Evolutionary conservation across 2,113 vertebrate species (phyloP).

Genomic region (Austrofundulus limnaeus): DNA sequence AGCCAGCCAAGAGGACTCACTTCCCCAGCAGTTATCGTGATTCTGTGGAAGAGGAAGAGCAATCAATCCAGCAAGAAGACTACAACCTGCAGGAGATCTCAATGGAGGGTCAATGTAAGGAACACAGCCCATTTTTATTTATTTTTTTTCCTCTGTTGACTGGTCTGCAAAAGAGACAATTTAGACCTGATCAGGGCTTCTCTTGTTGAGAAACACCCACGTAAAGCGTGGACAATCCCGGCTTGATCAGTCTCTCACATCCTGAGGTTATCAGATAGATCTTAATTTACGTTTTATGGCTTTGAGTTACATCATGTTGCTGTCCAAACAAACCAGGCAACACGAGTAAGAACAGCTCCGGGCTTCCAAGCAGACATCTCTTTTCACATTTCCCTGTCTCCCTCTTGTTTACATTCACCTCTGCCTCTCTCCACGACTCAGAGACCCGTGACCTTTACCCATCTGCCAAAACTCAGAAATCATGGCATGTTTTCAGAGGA

Average conservation of each 20-base stretch:
- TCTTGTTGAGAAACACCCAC: slow-evolving; percentile 16
- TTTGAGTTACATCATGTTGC: slow-evolving; percentile 42
- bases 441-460: slow-evolving; percentile 43
- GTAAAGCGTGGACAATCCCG: slow-evolving; percentile 28
- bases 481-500: slow-evolving; percentile 35
- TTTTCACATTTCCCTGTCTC: slow-evolving; percentile 22
- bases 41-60: slow-evolving; percentile 77
- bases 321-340: slow-evolving; percentile 62
- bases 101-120: slow-evolving; percentile 79
- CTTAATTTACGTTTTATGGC: slow-evolving; percentile 63
- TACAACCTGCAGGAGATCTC: slow-evolving; percentile 68
- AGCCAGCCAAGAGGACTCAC: slow-evolving; percentile 81
- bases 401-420: slow-evolving; percentile 60
- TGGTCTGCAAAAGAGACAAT: too few relatives aligned
- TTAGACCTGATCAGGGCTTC: too few relatives aligned
- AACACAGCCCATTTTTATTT: not conserved
- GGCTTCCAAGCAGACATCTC: slow-evolving; percentile 24
- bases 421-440: slow-evolving; percentile 26
- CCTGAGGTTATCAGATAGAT: slow-evolving; percentile 46
- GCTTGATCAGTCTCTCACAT: slow-evolving; percentile 52
- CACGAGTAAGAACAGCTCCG: slow-evolving; percentile 28
- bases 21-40: slow-evolving; percentile 79
- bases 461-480: slow-evolving; percentile 51
- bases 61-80: slow-evolving; percentile 68
- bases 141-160: too few relatives aligned